Conservation (phyloP, 2,797 vertebrate species). For the Oreortyx pictus region DNA sequence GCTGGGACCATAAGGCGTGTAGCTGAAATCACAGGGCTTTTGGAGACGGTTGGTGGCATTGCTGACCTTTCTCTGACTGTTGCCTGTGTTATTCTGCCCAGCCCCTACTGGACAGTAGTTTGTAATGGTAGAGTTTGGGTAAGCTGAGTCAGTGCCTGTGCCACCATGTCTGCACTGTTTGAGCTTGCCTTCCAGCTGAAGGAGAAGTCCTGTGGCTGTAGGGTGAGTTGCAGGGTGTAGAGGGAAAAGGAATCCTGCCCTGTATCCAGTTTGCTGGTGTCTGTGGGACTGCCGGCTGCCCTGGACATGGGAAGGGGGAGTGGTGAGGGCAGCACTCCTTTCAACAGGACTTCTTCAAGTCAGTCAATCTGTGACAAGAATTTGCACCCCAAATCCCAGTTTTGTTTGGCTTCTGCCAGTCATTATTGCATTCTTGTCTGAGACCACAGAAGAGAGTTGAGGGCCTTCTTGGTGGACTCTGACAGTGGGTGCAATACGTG, state of each 20-base stretch:
- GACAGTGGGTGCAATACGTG: neutral
- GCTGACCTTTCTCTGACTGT: neutral
- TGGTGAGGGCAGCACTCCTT: neutral
- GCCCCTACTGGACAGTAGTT: neutral
- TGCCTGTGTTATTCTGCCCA: neutral
- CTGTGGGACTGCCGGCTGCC: neutral
- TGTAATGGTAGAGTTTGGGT: neutral
- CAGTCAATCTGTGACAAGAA: neutral
- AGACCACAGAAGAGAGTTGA: neutral
- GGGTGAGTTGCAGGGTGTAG: fast-evolving
- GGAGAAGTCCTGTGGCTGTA: neutral
- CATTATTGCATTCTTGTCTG: neutral
- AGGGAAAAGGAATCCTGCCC: neutral
- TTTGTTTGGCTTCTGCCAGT: neutral
- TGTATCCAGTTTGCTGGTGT: fast-evolving
- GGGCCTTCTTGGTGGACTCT: neutral
- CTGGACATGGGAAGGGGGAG: neutral
- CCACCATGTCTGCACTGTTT: fast-evolving
- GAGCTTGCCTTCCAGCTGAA: neutral
- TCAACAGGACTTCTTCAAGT: neutral
- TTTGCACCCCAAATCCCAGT: neutral
- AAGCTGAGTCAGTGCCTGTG: neutral
- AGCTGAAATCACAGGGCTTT: neutral
- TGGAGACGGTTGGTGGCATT: neutral
- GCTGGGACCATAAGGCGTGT: neutral